Evolutionary conservation across 2,888 invertebrate species (phyloP).

Genomic region (Lasiommata megera): DNA sequence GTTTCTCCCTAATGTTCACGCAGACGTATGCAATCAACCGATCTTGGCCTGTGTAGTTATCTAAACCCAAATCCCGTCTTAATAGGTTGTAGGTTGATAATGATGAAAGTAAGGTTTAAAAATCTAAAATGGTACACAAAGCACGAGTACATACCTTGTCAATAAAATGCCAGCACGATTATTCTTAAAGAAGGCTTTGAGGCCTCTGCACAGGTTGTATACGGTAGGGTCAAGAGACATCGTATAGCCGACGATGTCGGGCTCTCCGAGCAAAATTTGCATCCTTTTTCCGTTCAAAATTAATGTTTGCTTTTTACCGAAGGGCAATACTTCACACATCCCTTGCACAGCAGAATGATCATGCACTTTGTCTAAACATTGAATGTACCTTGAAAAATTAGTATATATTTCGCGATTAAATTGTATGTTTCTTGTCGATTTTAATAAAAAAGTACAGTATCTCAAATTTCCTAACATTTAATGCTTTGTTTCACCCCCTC

Average conservation of each 20-base stretch:
- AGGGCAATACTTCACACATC: conserved; percentile 70
- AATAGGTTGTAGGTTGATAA: no score
- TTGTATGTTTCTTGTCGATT: no score
- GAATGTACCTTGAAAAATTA: conserved; percentile 55
- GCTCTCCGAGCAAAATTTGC: conserved; percentile 67
- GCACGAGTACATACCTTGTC: conserved; percentile 56
- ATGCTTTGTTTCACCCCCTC: no score
- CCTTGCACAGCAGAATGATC: conserved; percentile 72
- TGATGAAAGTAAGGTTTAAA: not conserved
- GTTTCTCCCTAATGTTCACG: no score
- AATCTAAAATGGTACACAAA: no score
- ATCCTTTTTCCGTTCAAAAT: conserved; percentile 63
- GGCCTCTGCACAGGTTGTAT: conserved; percentile 76
- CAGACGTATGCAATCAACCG: no score
- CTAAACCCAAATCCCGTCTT: no score
- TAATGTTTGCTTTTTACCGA: conserved; percentile 67
- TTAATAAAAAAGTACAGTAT: no score
- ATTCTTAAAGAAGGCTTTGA: conserved; percentile 78
- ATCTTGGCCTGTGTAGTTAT: no score
- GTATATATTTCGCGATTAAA: not conserved
- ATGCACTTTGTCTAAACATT: conserved; percentile 68
- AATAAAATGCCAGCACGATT: conserved; percentile 76
- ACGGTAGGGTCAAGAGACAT: conserved; percentile 71
- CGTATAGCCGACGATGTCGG: conserved; percentile 72
- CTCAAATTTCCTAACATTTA: no score